Evolutionary conservation across 2,888 invertebrate genomes (phyloP), one percentile per base, ranked within the genome.

Genomic region (Leptothorax acervorum): DNA sequence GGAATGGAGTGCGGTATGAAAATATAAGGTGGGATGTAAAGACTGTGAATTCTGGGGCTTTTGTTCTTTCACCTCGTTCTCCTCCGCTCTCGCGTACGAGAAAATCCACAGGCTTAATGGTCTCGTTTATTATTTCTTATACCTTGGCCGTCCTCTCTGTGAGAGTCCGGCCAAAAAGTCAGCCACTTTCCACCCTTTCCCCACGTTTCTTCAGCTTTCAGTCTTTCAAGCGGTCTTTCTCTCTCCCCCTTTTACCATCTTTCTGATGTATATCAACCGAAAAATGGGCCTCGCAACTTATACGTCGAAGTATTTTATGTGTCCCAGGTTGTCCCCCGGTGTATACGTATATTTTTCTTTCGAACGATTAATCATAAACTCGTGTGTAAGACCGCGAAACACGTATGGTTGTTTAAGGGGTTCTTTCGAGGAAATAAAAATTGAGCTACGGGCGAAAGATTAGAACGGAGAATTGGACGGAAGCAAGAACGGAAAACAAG

Each of bases 91-190:
- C 86, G 90, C 89, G 89, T 88, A 91, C 91, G 88, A 90, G 89
- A 92, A 91, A 92, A 91, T 89, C 87, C 90, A 91, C 85, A 85
- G 92, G 93, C 93, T 93, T 93, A 94, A 94, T 94, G 93, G 92
- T 92, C 93, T 94, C 94, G 93, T 94, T 93, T 93, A 94, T 94
- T 94, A 94, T 94, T 93, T 93, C 93, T 92, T 92, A 91, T 92
- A 91, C 92, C 92, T 88, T 86, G 89, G 78, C 88, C 91, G 90
- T 91, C 88, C 90, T 91, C 92, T 92, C 91, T 89, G 12, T 48
- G 87, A 92, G 87, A 89, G 88, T 91, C 89, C 86, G 63, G 86
- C 85, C 86, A 85, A 91, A 90, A 91, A 91, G 84, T 91, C 88
- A 90, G 88, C 85, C 87, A 88, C 85, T 89, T 87, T 83, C 86